Conservation (phyloP, 2,113 vertebrate species). For the Onychostoma macrolepis region DNA sequence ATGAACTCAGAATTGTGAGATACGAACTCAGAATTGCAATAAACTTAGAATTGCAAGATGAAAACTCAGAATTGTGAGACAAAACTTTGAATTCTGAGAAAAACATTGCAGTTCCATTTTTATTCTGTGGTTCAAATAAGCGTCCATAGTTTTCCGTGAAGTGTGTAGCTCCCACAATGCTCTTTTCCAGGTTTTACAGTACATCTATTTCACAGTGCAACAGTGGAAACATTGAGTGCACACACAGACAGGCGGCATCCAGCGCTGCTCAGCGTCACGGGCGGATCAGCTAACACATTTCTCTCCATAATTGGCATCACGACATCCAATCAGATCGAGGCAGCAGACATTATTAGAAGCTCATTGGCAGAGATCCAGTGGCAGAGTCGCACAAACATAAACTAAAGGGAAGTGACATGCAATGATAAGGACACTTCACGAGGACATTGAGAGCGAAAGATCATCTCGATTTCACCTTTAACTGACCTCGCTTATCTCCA, state of each 20-base stretch:
- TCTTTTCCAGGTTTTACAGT: background rate
- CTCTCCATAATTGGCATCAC: slow-evolving; percentile 71
- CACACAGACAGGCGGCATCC: background rate
- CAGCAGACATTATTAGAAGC: slow-evolving; percentile 75
- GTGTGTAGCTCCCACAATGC: background rate
- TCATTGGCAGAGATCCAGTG: slow-evolving; percentile 70
- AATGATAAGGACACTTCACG: background rate
- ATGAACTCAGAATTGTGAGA: too few relatives aligned
- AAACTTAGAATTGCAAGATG: too few relatives aligned
- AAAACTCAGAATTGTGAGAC: too few relatives aligned
- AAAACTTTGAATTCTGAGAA: too few relatives aligned
- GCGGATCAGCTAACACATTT: slow-evolving; percentile 73
- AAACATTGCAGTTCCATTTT: too few relatives aligned
- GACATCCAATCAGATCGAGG: slow-evolving; percentile 65
- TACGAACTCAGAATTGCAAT: too few relatives aligned
- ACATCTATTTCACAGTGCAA: background rate
- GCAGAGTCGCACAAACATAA: slow-evolving; percentile 4
- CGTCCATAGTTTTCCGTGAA: background rate
- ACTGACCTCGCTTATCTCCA: slow-evolving; percentile 68
- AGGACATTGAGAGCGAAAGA: background rate
- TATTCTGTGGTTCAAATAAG: too few relatives aligned
- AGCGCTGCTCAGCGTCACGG: slow-evolving; percentile 2
- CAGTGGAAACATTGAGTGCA: background rate
- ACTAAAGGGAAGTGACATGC: slow-evolving; percentile 4
- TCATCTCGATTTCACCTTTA: slow-evolving; percentile 72